phyloP scores from a whole-genome alignment of 2,797 vertebrate genomes.

The Sternotherus odoratus region DNA sequence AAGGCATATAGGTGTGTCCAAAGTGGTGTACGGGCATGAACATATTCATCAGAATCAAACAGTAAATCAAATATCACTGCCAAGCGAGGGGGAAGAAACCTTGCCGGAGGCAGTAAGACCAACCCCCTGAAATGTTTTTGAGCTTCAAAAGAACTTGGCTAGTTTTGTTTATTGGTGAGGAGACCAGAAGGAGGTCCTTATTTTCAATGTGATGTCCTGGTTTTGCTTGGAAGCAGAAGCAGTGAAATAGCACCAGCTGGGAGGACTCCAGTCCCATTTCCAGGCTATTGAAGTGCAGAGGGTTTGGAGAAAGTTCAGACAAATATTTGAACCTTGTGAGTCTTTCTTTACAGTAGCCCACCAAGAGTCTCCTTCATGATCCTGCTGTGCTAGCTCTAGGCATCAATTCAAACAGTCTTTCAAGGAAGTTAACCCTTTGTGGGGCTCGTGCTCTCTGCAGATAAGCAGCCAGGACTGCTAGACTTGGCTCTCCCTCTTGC shows the following conservation, averaged over 20 bases:
- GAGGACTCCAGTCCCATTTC: slow-evolving; percentile 32
- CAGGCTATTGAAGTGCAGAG: slow-evolving; percentile 43
- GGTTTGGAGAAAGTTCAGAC: slow-evolving; percentile 52
- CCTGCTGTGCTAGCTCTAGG: slow-evolving; percentile 47
- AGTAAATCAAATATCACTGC: neutral
- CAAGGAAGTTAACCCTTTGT: slow-evolving; percentile 6
- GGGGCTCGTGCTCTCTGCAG: slow-evolving; percentile 12
- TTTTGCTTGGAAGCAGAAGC: slow-evolving; percentile 49
- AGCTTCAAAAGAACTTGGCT: slow-evolving; percentile 44
- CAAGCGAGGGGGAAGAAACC: slow-evolving; percentile 10
- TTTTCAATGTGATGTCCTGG: slow-evolving; percentile 58
- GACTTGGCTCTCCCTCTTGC: neutral
- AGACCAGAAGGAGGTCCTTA: neutral
- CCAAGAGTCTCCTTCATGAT: slow-evolving; percentile 38
- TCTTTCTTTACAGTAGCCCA: neutral
- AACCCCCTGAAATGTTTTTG: slow-evolving; percentile 23
- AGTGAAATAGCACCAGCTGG: slow-evolving; percentile 2
- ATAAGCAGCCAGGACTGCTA: neutral
- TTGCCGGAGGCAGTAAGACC: neutral
- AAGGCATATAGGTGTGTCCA: neutral
- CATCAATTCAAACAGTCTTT: slow-evolving; percentile 11
- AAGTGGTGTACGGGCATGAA: neutral
- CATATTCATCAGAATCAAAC: slow-evolving; percentile 10
- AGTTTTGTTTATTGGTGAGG: neutral
- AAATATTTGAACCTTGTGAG: slow-evolving; percentile 44